Evolutionary conservation across 2,888 invertebrate species (phyloP).

Genomic region (Theodoxus fluviatilis): DNA sequence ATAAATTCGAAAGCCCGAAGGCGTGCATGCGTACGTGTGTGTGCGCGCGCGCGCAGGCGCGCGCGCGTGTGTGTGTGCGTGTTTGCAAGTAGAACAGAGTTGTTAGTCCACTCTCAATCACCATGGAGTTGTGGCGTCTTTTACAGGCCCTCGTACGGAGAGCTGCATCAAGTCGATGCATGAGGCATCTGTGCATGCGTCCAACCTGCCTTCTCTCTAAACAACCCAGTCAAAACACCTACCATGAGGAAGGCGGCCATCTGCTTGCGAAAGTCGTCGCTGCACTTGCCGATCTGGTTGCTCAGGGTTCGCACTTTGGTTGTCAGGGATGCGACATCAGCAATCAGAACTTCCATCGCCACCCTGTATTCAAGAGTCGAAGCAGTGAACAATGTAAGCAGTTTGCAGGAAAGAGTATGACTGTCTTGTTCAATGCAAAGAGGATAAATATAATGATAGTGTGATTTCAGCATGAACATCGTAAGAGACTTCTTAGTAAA

Average conservation of each 20-base stretch:
- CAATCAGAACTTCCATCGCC: slow-evolving; percentile 46
- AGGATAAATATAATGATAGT: not conserved
- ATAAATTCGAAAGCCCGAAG: too few species aligned
- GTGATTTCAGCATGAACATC: too few species aligned
- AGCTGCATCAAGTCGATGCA: too few species aligned
- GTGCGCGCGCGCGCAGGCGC: too few species aligned
- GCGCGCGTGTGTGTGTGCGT: too few species aligned
- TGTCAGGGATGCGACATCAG: slow-evolving; percentile 48
- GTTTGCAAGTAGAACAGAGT: too few species aligned
- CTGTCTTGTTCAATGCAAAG: not conserved
- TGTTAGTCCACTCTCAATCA: too few species aligned
- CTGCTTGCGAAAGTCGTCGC: slow-evolving; percentile 50
- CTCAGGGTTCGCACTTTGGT: slow-evolving; percentile 45
- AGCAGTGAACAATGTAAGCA: not conserved
- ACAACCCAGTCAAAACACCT: slow-evolving; percentile 19
- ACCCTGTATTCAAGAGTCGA: slow-evolving; percentile 38
- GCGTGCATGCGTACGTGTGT: too few species aligned
- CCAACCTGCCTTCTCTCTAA: not conserved
- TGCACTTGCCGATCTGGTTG: slow-evolving; percentile 45
- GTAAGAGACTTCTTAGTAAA: too few species aligned
- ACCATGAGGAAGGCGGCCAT: slow-evolving; percentile 54
- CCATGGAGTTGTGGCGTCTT: too few species aligned
- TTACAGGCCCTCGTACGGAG: too few species aligned
- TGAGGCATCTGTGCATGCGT: not conserved
- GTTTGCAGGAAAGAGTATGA: not conserved